Evolutionary conservation across 2,797 vertebrate species (phyloP), one percentile per base, ranked within the genome.

Genomic region (Lithobates sylvaticus): DNA sequence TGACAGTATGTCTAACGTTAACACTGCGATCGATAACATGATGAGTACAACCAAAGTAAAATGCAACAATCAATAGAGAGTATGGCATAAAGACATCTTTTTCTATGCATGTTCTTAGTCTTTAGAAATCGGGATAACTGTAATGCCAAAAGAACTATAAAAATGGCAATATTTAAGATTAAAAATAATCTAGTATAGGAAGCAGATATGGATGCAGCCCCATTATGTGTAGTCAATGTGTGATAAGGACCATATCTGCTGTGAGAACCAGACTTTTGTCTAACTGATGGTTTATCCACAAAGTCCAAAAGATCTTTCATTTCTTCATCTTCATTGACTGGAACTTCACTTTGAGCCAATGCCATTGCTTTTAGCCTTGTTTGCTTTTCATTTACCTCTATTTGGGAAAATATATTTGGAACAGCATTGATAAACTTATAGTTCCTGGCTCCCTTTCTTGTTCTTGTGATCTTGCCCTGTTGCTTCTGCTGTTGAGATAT

Each of bases 381-480:
- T 91, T 94, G 97, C 89, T 96, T 97, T 89, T 99, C 98, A 36
- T 94, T 97, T 70, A 95, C 93, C 91, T 99, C 97, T 67, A 99
- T 97, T 91, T 97, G 97, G 93, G 97, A 94, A 96, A 99, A 99
- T 91, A 99, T 97, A 89, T 99, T 97, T 16, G 97, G 96, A 76
- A 96, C 91, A 0, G 90, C 94, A 90, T 97, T 97, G 0, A 97
- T 91, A 64, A 98, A 96, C 86, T 96, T 96, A 82, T 97, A 96
- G 83, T 89, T 94, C 23, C 95, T 92, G 86, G 92, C 93, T 36
- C 89, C 84, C 86, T 94, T 97, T 88, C 90, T 96, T 42, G 87
- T 94, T 64, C 90, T 95, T 94, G 96, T 97, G 2, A 92, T 91
- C 84, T 93, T 97, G 89, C 89, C 89, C 47, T 94, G 95, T 83